Percentiles rank a stretch among this genome's conserved stretches.
phyloP scores from a whole-genome alignment of 2,797 vertebrate species.

The Argentina silus region DNA sequence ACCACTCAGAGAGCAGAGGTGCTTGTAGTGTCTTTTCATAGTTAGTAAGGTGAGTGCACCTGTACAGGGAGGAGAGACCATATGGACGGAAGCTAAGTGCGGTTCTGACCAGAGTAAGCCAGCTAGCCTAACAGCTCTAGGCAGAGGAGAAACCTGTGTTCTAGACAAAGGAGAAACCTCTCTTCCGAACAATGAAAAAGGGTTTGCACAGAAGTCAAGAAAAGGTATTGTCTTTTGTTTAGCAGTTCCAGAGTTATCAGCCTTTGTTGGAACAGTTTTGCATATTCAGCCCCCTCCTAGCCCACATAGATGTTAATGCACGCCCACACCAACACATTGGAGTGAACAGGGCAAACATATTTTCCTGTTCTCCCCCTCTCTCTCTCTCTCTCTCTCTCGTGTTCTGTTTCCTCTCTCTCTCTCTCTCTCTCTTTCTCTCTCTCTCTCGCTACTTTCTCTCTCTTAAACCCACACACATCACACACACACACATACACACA shows the following conservation, averaged over 20 bases:
- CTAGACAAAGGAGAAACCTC: slow-evolving; percentile 35
- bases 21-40: neutral
- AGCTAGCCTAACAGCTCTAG: slow-evolving; percentile 33
- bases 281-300: slow-evolving; percentile 78
- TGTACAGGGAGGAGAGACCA: neutral
- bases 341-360: slow-evolving; percentile 82
- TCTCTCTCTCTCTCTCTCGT: slow-evolving; percentile 49
- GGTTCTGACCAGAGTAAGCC: neutral
- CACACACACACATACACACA: neutral
- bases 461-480: neutral
- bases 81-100: neutral
- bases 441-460: neutral
- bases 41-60: neutral
- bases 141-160: slow-evolving; percentile 43
- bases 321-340: slow-evolving; percentile 84
- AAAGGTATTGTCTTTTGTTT: slow-evolving; percentile 66
- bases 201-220: slow-evolving; percentile 63
- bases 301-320: slow-evolving; percentile 85
- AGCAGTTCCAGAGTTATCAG: slow-evolving; percentile 73
- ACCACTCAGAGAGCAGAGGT: neutral
- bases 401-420: neutral
- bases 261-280: slow-evolving; percentile 79
- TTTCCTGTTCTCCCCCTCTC: slow-evolving; percentile 59
- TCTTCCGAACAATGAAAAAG: slow-evolving; percentile 47
- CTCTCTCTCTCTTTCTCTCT: neutral